Base-by-base conservation (phyloP, 2,113 vertebrate genomes). In the Antigone vipio region DNA sequence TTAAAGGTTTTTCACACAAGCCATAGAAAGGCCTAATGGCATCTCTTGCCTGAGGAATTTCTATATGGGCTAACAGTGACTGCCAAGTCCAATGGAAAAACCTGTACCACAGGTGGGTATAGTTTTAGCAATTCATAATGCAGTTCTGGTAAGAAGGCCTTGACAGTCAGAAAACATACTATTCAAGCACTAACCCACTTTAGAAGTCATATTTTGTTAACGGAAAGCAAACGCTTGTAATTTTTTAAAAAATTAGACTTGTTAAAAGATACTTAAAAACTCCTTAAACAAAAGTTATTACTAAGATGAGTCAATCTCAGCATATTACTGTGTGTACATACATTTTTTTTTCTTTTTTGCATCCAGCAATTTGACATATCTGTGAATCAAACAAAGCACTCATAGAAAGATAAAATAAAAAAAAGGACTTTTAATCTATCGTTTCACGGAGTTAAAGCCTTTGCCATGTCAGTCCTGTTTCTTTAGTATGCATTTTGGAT, bases 331-430 rank as follows among this genome's bases (percentile, higher is more conserved):
- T 90, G 84, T 6, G 47, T 91, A 95, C 35, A 87, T 17, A 91
- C 42, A 92, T 53, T 85, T 90, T 63, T 93, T 97, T 98, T 98
- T 96, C 89, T 95, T 98, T 98, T 98, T 98, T 98, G 98, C 98
- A 98, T 98, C 98, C 98, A 98, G 98, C 98, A 98, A 98, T 97
- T 97, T 96, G 58, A 97, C 75, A 97, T 32, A 42, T 97, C 62
- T 69, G 66, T 93, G 76, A 97, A 88, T 92, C 52, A 94, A 97
- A 73, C 40, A 40, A 95, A 74, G 68, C 52, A 47, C 20, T 58
- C 73, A 50, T 3, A 71, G 14, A 80, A 91, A 42, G 29, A 78
- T 22, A 42, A 91, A 94, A 80, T 13, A 55, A 9, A 52, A 35
- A 53, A 22, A 59, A 29, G 26, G 18, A n/a, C 20, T 80, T 91